Conservation (phyloP, 2,888 invertebrate species). For the Agrilus mali region DNA sequence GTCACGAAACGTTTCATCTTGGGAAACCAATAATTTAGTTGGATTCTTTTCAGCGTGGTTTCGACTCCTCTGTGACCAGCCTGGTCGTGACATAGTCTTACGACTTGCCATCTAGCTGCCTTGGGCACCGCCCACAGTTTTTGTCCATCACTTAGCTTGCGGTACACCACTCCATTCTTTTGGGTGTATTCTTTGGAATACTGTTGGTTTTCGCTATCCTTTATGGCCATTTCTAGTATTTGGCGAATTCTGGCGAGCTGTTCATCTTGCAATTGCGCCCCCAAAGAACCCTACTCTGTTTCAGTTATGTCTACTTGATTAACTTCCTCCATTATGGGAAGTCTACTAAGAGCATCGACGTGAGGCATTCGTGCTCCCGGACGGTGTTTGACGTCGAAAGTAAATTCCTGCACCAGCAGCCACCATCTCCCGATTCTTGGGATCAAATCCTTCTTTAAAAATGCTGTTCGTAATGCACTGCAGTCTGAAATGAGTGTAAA, state of each 20-base stretch:
- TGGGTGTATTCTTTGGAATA: background rate
- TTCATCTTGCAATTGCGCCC: conserved; percentile 6
- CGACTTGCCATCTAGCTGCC: conserved; percentile 7
- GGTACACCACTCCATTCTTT: background rate
- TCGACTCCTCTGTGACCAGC: conserved; percentile 11
- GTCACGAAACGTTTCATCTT: conserved; percentile 23
- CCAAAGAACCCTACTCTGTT: conserved; percentile 6
- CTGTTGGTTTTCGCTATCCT: background rate
- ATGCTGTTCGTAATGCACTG: conserved; percentile 7
- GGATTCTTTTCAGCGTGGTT: conserved; percentile 8
- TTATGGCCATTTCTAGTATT: background rate
- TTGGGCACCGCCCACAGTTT: conserved; percentile 8
- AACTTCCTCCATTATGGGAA: background rate
- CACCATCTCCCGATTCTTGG: conserved; percentile 8
- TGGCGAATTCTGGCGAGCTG: conserved; percentile 1
- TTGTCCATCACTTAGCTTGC: background rate
- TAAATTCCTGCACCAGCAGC: conserved; percentile 6
- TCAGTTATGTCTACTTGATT: conserved; percentile 5
- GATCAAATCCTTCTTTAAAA: conserved; percentile 6
- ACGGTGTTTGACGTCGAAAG: conserved; percentile 5
- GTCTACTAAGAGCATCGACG: conserved; percentile 7
- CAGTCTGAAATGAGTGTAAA: conserved; percentile 17
- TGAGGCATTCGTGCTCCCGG: conserved; percentile 6
- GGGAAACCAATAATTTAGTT: conserved; percentile 13
- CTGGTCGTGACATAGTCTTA: conserved; percentile 10